Evolutionary conservation across 2,113 vertebrate genomes (phyloP), one percentile per base, ranked within the genome.

Genomic region (Paramormyrops kingsleyae): DNA sequence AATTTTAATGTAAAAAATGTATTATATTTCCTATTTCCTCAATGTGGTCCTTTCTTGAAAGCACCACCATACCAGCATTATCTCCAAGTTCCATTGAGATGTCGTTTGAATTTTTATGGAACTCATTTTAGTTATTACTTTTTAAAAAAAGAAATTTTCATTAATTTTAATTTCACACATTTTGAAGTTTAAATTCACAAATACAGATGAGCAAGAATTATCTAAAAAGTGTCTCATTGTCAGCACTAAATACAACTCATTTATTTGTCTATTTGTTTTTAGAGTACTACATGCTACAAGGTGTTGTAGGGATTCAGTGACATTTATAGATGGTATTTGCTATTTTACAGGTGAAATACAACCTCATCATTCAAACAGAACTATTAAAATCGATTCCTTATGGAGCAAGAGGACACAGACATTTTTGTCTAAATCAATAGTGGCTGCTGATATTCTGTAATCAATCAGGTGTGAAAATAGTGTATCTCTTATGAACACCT

Each of bases 401-500:
- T 7, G 39, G 53, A 86, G 35, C 19, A 52, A 35, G 49, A 89
- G 53, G 31, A 83, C 35, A 17, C 77, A 53, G 70, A 42, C 35
- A 83, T 89, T 91, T 90, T 91, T 77, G 93, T 93, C 90, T 91
- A 92, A 92, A 94, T 90, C 94, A 93, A 95, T 93, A 94, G 94
- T 92, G 93, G 89, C 87, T 89, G 91, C 93, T 94, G 80, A 84
- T 74, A 74, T 85, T 85, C 93, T 91, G 92, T 92, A 92, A 94
- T 92, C 93, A 95, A 93, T 93, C 94, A 94, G 93, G 92, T 95
- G 94, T 92, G 92, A 92, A 93, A 92, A 93, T 89, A 27, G 94
- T 92, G 94, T 95, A 92, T 94, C 93, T 94, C 93, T 93, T 94
- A 93, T 93, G 91, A 95, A 93, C 94, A 91, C 92, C 93, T 94